phyloP scores from a whole-genome alignment of 2,888 invertebrate genomes.

The Muscina levida region DNA sequence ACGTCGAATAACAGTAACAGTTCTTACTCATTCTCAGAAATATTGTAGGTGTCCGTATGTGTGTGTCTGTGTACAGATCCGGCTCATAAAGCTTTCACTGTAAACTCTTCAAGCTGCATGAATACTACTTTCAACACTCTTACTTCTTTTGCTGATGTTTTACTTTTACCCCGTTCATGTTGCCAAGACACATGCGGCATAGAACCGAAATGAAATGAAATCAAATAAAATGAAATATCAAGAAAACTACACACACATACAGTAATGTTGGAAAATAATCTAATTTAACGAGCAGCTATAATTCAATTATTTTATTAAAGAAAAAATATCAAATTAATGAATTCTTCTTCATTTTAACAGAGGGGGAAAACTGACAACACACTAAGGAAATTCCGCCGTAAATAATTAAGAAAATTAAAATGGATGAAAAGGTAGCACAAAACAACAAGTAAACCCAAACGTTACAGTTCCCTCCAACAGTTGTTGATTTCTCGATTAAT shows the following conservation, averaged over 20 bases:
- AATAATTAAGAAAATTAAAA: conserved; percentile 44
- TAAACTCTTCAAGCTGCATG: neutral
- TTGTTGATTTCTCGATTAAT: conserved; percentile 8
- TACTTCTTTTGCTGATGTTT: neutral
- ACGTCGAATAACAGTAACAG: no score
- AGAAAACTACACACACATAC: no score
- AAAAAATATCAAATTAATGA: neutral
- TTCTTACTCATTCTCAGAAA: no score
- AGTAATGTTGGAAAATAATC: neutral
- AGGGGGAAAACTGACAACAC: neutral
- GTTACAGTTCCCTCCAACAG: conserved; percentile 17
- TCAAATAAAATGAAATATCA: no score
- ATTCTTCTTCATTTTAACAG: no score
- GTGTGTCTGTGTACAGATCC: neutral
- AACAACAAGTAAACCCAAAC: neutral
- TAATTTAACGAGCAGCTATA: conserved; percentile 2
- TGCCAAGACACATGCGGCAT: no score
- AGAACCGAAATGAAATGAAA: no score
- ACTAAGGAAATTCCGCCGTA: conserved; percentile 34
- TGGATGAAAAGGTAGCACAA: neutral
- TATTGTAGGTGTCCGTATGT: no score
- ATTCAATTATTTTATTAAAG: conserved; percentile 37
- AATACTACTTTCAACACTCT: neutral
- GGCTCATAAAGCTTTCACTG: neutral
- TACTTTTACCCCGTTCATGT: no score